Percentiles rank a stretch among this genome's conserved stretches.
Evolutionary conservation across 2,797 vertebrate genomes (phyloP).

Genomic region (Xenentodon cancila): DNA sequence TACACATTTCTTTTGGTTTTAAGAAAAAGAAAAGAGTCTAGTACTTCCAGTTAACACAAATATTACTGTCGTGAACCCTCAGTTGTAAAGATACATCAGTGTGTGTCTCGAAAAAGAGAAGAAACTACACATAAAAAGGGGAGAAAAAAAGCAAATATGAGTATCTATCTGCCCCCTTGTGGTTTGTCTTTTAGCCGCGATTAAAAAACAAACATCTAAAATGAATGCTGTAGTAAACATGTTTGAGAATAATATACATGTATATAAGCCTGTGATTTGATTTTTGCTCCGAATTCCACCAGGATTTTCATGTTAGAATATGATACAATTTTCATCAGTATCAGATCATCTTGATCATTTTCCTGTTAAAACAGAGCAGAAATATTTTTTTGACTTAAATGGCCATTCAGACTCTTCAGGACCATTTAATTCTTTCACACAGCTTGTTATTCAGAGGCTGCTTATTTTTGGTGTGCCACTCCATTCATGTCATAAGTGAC

Average conservation of each 20-base stretch:
- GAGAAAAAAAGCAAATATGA: constrained; percentile 20
- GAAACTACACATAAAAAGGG: constrained; percentile 9
- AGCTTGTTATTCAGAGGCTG: constrained; percentile 20
- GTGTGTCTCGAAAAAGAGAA: constrained; percentile 36
- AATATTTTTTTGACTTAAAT: too few relatives aligned
- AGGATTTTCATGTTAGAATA: background rate
- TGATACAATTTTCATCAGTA: too few relatives aligned
- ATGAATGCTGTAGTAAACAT: constrained; percentile 5
- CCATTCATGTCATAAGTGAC: constrained; percentile 64
- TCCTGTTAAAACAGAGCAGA: too few relatives aligned
- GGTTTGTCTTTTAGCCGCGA: constrained; percentile 41
- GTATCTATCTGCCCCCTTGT: constrained; percentile 73
- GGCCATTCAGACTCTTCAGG: constrained; percentile 5
- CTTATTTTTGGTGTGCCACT: constrained; percentile 45
- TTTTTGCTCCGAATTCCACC: background rate
- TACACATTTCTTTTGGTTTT: background rate
- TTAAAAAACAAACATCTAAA: background rate
- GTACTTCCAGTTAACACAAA: too few relatives aligned
- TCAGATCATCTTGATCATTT: too few relatives aligned
- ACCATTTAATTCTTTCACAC: constrained; percentile 29
- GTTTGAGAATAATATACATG: background rate
- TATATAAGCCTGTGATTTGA: background rate
- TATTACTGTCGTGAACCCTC: constrained; percentile 1
- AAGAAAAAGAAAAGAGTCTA: background rate
- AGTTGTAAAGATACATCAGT: constrained; percentile 33